phyloP scores from a whole-genome alignment of 2,797 vertebrate genomes.

The Gorsachius magnificus region DNA sequence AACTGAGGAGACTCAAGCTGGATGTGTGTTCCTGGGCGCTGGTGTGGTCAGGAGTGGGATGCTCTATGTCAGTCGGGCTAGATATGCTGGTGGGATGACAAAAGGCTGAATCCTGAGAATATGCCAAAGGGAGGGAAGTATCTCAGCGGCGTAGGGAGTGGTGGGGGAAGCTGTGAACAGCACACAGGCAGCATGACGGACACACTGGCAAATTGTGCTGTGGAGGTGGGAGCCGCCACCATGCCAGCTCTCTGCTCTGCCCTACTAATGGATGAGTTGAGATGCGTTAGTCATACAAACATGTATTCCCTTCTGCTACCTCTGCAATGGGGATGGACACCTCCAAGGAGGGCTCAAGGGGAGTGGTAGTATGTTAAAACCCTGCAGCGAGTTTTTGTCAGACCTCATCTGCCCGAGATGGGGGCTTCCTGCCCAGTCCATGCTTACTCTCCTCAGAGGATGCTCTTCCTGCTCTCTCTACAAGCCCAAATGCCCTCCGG shows the following conservation, averaged over 20 bases:
- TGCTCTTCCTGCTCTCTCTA: neutral
- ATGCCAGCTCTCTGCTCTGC: neutral
- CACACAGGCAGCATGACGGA: neutral
- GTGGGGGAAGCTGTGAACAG: neutral
- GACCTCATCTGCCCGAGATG: neutral
- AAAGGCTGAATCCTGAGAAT: neutral
- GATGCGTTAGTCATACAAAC: neutral
- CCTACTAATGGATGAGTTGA: neutral
- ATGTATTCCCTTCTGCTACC: neutral
- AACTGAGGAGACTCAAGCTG: neutral
- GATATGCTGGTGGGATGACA: neutral
- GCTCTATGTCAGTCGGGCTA: neutral
- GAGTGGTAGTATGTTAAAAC: neutral
- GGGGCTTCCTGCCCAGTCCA: neutral
- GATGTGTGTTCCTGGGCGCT: neutral
- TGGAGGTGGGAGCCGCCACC: neutral
- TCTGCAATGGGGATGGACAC: neutral
- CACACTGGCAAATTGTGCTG: neutral
- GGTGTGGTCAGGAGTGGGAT: fast-evolving
- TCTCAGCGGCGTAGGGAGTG: neutral
- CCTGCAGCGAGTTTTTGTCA: neutral
- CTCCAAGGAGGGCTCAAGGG: neutral
- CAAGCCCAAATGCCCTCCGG: neutral
- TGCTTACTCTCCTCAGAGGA: neutral
- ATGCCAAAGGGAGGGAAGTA: neutral